Conservation (phyloP, 1,140 invertebrate species). For the Drosophila grimshawi region DNA sequence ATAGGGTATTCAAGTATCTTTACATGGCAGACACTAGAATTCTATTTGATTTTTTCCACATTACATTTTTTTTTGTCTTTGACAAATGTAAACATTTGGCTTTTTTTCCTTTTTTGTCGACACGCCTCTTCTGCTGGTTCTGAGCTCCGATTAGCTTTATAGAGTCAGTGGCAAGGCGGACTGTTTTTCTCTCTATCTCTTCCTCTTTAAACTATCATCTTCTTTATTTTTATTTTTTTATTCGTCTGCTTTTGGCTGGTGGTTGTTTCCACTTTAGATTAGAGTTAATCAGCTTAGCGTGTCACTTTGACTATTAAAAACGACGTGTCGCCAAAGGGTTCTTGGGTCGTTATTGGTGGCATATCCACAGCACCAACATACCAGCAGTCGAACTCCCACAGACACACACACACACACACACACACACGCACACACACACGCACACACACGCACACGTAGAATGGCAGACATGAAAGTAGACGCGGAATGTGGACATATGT, state of each 20-base stretch:
- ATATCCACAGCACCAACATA: conserved; percentile 6
- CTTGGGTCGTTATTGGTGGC: conserved; percentile 40
- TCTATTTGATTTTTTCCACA: conserved; percentile 31
- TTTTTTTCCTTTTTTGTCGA: not conserved
- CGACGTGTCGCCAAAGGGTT: conserved; percentile 64
- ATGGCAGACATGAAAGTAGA: not conserved
- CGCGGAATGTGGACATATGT: conserved; percentile 26
- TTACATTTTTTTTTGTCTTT: conserved; percentile 51
- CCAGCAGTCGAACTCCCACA: conserved; percentile 2
- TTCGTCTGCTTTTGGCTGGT: conserved; percentile 25
- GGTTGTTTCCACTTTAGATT: conserved; percentile 60
- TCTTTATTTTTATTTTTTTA: conserved; percentile 32
- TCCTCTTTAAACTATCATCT: conserved; percentile 6
- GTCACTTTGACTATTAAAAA: conserved; percentile 77
- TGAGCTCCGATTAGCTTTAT: conserved; percentile 5
- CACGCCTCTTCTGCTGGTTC: not conserved
- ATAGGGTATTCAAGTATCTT: conserved; percentile 20
- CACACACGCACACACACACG: conserved; percentile 2
- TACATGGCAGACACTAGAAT: not conserved
- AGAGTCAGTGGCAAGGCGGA: conserved; percentile 38
- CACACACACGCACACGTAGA: not conserved
- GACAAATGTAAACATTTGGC: conserved; percentile 76
- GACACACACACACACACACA: conserved; percentile 5
- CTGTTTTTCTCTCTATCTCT: conserved; percentile 37
- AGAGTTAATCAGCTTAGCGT: conserved; percentile 79